Evolutionary conservation across 2,888 invertebrate genomes (phyloP).

Genomic region (Ennomos erosarius): DNA sequence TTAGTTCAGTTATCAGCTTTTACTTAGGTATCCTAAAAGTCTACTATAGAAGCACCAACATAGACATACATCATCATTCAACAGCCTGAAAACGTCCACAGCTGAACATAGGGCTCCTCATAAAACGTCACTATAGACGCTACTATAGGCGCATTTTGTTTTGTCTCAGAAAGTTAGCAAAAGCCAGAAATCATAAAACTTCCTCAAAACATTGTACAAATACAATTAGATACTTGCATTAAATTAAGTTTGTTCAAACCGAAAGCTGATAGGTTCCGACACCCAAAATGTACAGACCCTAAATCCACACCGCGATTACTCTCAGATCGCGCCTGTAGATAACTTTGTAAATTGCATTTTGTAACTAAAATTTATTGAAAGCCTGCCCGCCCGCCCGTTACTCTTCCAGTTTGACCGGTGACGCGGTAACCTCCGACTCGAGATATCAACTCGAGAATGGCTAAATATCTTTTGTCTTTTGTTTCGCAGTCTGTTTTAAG

Average conservation of each 20-base stretch:
- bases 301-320: slow-evolving; percentile 27
- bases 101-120: no score
- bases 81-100: no score
- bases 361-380: slow-evolving; percentile 32
- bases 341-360: slow-evolving; percentile 32
- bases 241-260: slow-evolving; percentile 11
- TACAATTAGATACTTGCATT: slow-evolving; percentile 1
- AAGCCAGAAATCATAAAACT: not conserved
- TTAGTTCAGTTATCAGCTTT: no score
- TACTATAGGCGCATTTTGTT: no score
- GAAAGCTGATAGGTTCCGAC: slow-evolving; percentile 11
- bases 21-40: no score
- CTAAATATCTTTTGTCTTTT: slow-evolving; percentile 30
- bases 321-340: slow-evolving; percentile 24
- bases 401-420: slow-evolving; percentile 19
- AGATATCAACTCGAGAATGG: slow-evolving; percentile 23
- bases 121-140: no score
- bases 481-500: slow-evolving; percentile 12
- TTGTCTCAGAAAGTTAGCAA: no score
- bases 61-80: no score
- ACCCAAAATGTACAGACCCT: slow-evolving; percentile 10
- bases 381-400: slow-evolving; percentile 16
- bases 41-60: no score
- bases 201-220: not conserved
- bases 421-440: slow-evolving; percentile 19